phyloP scores from a whole-genome alignment of 2,113 vertebrate species.

The Morone chrysops region DNA sequence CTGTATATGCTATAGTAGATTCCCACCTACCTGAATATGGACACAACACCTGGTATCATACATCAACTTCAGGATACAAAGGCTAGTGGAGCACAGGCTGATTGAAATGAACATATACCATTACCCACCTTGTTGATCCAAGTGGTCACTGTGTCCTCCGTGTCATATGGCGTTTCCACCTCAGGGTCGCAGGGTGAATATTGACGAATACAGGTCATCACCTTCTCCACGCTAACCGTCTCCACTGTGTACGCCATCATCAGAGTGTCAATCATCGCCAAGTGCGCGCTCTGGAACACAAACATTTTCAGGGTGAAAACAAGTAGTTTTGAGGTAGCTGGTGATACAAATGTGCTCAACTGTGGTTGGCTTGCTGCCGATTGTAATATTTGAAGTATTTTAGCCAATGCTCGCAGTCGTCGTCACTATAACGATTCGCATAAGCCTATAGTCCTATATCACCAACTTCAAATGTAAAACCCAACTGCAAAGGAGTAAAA shows the following conservation, averaged over 20 bases:
- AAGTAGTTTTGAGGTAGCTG: background rate
- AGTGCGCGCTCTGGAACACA: slow-evolving; percentile 89
- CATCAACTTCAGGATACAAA: background rate
- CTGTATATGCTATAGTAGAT: background rate
- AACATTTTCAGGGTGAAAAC: background rate
- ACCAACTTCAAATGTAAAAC: slow-evolving; percentile 1
- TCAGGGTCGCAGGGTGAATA: slow-evolving; percentile 90
- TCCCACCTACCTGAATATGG: background rate
- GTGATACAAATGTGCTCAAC: background rate
- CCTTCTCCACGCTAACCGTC: slow-evolving; percentile 92
- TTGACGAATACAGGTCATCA: slow-evolving; percentile 89
- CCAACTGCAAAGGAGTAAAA: background rate
- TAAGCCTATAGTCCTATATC: background rate
- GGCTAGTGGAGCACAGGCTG: background rate
- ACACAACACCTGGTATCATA: background rate
- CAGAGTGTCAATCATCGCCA: slow-evolving; percentile 96
- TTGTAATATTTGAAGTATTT: background rate
- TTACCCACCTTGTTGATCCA: slow-evolving; percentile 96
- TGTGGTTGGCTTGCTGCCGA: background rate
- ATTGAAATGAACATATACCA: background rate
- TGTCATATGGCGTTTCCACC: slow-evolving; percentile 92
- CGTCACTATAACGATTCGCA: too few relatives aligned
- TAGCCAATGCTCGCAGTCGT: background rate
- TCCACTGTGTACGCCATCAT: slow-evolving; percentile 98
- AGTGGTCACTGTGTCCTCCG: slow-evolving; percentile 92